Conservation (phyloP, 2,113 vertebrate species). For the Eira barbara region DNA sequence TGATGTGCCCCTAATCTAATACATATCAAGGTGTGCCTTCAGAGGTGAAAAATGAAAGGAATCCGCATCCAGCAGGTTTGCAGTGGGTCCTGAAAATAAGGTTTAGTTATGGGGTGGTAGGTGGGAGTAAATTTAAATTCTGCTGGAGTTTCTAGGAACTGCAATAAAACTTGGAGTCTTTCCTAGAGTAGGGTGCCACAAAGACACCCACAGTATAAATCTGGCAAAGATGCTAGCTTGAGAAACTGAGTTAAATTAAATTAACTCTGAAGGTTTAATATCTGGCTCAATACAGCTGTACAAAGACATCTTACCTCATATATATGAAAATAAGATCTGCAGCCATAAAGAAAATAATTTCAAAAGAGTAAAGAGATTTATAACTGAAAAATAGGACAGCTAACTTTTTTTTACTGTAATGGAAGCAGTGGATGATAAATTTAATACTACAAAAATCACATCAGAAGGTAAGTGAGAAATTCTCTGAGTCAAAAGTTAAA, state of each 20-base stretch:
- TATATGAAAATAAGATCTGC: neutral
- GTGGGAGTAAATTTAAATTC: neutral
- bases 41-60: neutral
- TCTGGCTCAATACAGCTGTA: neutral
- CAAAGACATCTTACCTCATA: neutral
- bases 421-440: neutral
- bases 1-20: neutral
- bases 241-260: neutral
- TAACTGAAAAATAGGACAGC: neutral
- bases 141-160: neutral
- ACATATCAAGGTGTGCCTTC: neutral
- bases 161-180: neutral
- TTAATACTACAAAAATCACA: neutral
- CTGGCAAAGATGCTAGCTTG: neutral
- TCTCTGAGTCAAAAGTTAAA: neutral
- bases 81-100: neutral
- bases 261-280: neutral
- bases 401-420: conserved; percentile 16
- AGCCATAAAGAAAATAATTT: neutral
- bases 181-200: neutral
- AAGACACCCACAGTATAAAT: neutral
- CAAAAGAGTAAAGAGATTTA: neutral
- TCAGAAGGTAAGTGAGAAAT: neutral
- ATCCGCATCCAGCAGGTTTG: neutral
- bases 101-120: neutral